Conservation (phyloP, 2,113 vertebrate genomes). For the Neopipo cinnamomea region DNA sequence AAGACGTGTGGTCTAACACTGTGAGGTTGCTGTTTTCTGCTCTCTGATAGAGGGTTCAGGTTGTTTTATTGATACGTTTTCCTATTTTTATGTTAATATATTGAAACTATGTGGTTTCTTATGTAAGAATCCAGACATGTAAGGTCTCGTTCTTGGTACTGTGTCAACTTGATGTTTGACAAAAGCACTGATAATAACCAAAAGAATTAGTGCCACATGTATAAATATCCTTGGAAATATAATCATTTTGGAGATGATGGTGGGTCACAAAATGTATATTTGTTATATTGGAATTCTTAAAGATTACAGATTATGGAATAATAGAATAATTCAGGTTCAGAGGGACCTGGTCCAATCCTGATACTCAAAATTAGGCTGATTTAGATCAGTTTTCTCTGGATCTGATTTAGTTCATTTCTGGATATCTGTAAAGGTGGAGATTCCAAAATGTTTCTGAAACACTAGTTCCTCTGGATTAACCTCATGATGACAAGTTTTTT, state of each 20-base stretch:
- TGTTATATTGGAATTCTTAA: not conserved
- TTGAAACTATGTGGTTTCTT: fast-evolving
- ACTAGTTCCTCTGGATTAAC: not conserved
- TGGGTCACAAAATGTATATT: not conserved
- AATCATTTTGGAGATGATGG: not conserved
- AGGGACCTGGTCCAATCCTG: fast-evolving
- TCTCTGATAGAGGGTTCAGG: not conserved
- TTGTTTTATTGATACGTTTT: not conserved
- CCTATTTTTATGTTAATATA: not conserved
- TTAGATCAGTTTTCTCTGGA: not conserved
- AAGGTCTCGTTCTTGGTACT: not conserved
- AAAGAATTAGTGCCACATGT: not conserved
- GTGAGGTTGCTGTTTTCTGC: not conserved
- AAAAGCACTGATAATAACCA: not conserved
- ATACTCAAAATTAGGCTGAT: not conserved
- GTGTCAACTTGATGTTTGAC: not conserved
- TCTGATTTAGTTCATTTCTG: not conserved
- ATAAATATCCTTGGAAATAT: not conserved
- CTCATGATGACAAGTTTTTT: not conserved
- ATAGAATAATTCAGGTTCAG: not conserved
- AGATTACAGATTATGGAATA: not conserved
- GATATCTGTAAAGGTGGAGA: not conserved
- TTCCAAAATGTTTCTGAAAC: not conserved
- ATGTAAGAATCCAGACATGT: not conserved
- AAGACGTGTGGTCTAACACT: not conserved